phyloP scores from a whole-genome alignment of 2,888 invertebrate species.

The Acanthococcus lagerstroemiae region DNA sequence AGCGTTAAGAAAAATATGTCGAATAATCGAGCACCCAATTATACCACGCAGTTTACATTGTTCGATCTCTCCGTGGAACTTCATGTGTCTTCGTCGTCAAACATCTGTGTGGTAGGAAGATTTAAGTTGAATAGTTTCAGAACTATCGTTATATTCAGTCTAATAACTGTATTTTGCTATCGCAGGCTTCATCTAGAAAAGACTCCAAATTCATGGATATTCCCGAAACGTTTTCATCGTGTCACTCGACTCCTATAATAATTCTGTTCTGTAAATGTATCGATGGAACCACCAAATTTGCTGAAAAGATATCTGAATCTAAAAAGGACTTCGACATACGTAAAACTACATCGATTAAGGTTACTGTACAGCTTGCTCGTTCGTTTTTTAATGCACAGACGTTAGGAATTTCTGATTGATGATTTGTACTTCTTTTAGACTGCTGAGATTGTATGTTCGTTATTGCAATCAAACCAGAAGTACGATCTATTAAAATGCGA shows the following conservation, averaged over 20 bases:
- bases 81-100: conserved; percentile 12
- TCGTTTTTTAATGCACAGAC: neutral
- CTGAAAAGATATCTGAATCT: neutral
- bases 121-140: neutral
- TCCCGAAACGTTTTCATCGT: neutral
- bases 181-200: neutral
- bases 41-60: conserved; percentile 25
- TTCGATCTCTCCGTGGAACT: conserved; percentile 19
- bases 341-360: neutral
- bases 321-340: neutral
- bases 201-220: conserved; percentile 4
- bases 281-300: conserved; percentile 5
- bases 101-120: neutral
- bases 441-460: conserved; percentile 7
- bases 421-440: conserved; percentile 2
- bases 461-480: neutral
- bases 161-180: too few relatives aligned
- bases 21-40: conserved; percentile 1
- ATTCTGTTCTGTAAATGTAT: conserved; percentile 16
- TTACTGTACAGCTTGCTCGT: neutral
- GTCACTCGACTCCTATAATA: neutral
- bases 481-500: conserved; percentile 2
- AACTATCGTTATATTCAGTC: neutral
- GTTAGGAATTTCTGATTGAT: neutral
- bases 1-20: neutral